Conservation (phyloP, 2,888 invertebrate genomes). For the Xestobium rufovillosum region DNA sequence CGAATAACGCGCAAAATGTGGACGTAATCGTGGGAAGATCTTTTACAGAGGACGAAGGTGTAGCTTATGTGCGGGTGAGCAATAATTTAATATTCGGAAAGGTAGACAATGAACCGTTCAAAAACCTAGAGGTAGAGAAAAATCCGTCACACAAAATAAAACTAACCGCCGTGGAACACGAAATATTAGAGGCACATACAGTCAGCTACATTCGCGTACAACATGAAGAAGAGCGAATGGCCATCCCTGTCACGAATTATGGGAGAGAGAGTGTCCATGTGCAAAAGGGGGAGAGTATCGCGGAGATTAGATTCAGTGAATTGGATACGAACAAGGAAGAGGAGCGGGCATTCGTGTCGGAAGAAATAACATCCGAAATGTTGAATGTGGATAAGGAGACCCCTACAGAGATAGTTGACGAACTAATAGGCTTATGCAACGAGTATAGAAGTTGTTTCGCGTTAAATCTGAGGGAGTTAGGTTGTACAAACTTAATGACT, state of each 20-base stretch:
- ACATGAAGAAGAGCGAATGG: constrained; percentile 1
- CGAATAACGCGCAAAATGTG: not conserved
- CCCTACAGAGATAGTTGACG: no score
- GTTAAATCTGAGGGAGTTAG: no score
- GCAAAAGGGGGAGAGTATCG: no score
- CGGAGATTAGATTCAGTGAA: no score
- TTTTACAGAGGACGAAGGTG: not conserved
- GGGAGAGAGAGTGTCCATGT: constrained; percentile 1
- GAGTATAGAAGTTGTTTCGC: no score
- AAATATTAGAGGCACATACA: constrained; percentile 1
- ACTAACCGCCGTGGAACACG: not conserved
- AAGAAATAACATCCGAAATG: no score
- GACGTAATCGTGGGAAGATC: not conserved
- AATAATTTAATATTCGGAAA: not conserved
- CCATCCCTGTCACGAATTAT: not conserved
- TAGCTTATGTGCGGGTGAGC: not conserved
- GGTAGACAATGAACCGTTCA: not conserved
- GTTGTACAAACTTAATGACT: no score
- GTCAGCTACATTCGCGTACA: not conserved
- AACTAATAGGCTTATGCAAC: no score
- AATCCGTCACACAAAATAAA: not conserved
- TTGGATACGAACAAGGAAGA: no score
- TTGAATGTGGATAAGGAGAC: no score
- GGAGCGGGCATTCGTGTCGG: no score
- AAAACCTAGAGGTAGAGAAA: not conserved